These are phyloP conservation scores for Stegana nigrithorax DNA, from an alignment of 2,888 invertebrate species.

Conservation along the genomic window DNA sequence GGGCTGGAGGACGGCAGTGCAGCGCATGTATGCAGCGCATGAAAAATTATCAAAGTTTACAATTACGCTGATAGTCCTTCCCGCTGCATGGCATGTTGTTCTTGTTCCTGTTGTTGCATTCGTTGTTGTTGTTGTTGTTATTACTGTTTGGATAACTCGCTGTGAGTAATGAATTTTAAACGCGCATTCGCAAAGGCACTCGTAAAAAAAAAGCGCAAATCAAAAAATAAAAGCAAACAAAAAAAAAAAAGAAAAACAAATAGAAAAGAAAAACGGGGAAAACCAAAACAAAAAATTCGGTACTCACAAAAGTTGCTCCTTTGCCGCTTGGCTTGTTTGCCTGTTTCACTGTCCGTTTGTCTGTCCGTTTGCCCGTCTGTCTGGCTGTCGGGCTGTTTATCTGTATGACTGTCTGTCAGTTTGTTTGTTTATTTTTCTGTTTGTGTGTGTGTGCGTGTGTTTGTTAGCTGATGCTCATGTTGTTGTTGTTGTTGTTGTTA, in stretches of 20 bases:
- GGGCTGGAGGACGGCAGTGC: background rate
- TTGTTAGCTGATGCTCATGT: no score
- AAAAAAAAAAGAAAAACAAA: background rate
- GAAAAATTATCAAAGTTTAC: slow-evolving; percentile 1
- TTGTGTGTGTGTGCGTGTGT: no score
- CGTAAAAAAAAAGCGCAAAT: no score
- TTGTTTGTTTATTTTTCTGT: background rate
- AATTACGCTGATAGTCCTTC: background rate
- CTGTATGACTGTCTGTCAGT: no score
- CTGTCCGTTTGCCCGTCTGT: background rate
- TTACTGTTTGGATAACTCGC: background rate
- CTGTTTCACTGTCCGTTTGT: background rate
- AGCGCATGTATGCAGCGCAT: no score
- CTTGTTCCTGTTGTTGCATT: background rate
- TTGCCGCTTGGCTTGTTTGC: background rate
- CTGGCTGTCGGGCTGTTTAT: background rate
- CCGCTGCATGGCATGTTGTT: background rate
- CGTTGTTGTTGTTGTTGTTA: no score
- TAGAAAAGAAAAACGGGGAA: background rate
- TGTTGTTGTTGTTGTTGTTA: no score
- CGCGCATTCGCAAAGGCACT: no score
- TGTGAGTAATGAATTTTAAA: background rate
- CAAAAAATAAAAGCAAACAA: no score
- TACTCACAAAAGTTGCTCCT: background rate
- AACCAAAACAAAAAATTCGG: background rate